Conservation (phyloP, 2,888 invertebrate species). For the Cerastis leucographa region DNA sequence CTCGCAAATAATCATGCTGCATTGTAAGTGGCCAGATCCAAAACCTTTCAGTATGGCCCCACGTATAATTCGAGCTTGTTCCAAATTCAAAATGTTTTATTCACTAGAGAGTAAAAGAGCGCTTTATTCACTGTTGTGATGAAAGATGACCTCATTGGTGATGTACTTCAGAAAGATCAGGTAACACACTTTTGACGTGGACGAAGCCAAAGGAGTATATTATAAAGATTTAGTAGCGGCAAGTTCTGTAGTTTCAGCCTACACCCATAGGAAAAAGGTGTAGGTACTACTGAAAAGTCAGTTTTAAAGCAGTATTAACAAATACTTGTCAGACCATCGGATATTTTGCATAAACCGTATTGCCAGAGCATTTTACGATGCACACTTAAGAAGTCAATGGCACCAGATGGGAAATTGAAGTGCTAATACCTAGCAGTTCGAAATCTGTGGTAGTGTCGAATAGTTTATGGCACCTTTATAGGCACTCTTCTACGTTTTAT, state of each 20-base stretch:
- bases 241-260: background rate
- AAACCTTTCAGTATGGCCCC: too few relatives aligned
- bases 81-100: too few relatives aligned
- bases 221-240: background rate
- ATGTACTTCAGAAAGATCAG: background rate
- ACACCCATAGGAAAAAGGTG: too few relatives aligned
- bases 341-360: conserved; percentile 23
- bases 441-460: conserved; percentile 27
- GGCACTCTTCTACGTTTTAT: conserved; percentile 46
- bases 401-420: conserved; percentile 27
- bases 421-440: conserved; percentile 17
- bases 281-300: background rate
- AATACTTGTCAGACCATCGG: background rate
- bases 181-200: background rate
- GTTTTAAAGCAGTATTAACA: background rate
- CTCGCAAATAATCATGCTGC: too few relatives aligned
- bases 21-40: too few relatives aligned
- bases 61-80: too few relatives aligned
- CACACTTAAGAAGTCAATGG: conserved; percentile 9
- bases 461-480: conserved; percentile 47
- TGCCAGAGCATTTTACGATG: conserved; percentile 17
- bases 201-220: background rate
- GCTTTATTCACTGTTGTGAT: too few relatives aligned
- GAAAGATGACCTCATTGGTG: too few relatives aligned
- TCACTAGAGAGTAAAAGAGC: too few relatives aligned